Conservation (phyloP, 1,140 invertebrate genomes). For the Drosophila dunni region DNA sequence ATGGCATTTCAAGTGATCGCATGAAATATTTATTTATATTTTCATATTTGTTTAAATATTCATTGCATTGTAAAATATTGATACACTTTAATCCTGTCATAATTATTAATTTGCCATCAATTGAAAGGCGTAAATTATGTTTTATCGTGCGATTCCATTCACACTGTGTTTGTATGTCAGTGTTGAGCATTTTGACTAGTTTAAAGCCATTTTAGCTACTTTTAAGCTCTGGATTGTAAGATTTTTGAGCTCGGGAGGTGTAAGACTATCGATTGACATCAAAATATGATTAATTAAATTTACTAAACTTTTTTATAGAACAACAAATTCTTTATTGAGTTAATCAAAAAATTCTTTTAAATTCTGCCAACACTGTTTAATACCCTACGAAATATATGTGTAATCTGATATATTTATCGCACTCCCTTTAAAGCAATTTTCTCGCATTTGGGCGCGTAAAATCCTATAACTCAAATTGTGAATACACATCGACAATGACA, state of each 20-base stretch:
- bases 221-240: too few species aligned
- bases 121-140: constrained; percentile 27
- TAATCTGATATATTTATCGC: not conserved
- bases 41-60: constrained; percentile 7
- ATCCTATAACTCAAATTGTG: not conserved
- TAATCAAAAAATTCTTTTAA: too few species aligned
- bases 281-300: too few species aligned
- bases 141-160: constrained; percentile 14
- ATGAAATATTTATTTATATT: constrained; percentile 5
- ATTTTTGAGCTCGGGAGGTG: too few species aligned
- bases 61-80: constrained; percentile 14
- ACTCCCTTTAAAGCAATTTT: not conserved
- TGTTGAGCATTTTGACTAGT: too few species aligned
- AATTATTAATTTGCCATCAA: constrained; percentile 31
- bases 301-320: too few species aligned
- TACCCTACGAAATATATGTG: not conserved
- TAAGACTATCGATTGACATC: too few species aligned
- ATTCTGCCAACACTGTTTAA: not conserved
- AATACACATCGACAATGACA: constrained; percentile 2
- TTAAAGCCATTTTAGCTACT: too few species aligned
- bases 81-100: constrained; percentile 21
- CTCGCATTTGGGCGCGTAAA: not conserved
- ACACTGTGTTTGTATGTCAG: not conserved
- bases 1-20: constrained; percentile 13
- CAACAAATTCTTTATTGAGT: too few species aligned